Conservation (phyloP, 2,113 vertebrate species). For the Tilapia sparmanii region DNA sequence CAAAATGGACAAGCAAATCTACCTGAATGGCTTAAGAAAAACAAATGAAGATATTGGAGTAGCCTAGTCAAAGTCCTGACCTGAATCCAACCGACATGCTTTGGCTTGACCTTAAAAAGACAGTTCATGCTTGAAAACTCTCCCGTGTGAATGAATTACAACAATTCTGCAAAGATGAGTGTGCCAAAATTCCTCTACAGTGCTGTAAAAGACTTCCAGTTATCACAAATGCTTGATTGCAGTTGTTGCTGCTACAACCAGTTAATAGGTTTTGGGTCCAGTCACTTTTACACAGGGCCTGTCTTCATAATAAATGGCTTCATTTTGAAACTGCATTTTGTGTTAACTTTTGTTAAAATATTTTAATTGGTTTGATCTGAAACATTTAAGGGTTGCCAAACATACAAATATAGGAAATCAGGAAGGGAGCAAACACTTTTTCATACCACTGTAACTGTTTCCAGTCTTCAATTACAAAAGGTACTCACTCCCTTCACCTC, state of each 20-base stretch:
- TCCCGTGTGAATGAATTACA: background rate
- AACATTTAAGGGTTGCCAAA: background rate
- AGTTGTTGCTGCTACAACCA: background rate
- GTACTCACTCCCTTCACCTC: background rate
- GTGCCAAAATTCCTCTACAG: rapidly evolving
- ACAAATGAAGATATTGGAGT: background rate
- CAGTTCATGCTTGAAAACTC: background rate
- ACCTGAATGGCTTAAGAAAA: background rate
- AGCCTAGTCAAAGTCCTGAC: background rate
- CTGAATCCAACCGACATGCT: background rate
- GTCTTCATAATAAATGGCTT: background rate
- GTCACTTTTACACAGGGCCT: background rate
- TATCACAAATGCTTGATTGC: background rate
- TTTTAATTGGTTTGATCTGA: background rate
- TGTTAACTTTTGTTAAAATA: background rate
- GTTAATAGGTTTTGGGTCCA: background rate
- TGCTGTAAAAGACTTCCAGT: background rate
- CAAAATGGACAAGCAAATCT: background rate
- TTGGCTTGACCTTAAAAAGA: background rate
- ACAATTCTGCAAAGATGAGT: background rate
- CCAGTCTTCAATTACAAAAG: conserved; percentile 45
- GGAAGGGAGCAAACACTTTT: background rate
- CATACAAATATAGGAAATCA: background rate
- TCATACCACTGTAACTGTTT: background rate
- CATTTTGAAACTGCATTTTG: background rate